phyloP scores from a whole-genome alignment of 64 coral and sea anemone species.

The Stylophora pistillata region DNA sequence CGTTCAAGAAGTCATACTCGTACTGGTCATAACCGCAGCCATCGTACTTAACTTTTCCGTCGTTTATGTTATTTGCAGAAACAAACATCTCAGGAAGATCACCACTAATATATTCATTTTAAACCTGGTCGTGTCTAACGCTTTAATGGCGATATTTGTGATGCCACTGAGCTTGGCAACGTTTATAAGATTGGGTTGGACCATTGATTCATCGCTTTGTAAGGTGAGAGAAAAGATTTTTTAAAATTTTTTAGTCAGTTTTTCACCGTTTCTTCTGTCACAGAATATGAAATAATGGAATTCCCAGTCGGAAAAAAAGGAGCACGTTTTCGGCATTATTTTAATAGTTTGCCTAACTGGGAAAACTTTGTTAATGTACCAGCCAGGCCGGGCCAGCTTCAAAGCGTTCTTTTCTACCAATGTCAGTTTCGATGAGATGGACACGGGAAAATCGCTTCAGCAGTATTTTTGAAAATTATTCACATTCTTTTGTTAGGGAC shows the following conservation, averaged over 20 bases:
- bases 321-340: not conserved
- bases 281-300: not conserved
- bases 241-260: not conserved
- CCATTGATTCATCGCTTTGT: constrained; percentile 66
- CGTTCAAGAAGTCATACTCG: constrained; percentile 47
- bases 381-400: no score
- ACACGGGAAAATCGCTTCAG: not conserved
- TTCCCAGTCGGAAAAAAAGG: not conserved
- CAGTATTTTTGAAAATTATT: not conserved
- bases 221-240: constrained; percentile 59
- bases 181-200: constrained; percentile 55
- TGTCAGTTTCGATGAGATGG: no score
- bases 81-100: constrained; percentile 54
- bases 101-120: constrained; percentile 90
- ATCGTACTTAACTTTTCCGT: constrained; percentile 69
- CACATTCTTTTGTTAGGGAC: not conserved
- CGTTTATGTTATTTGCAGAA: constrained; percentile 66
- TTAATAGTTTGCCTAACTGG: not conserved
- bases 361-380: no score
- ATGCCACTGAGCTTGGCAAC: constrained; percentile 75
- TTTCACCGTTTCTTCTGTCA: not conserved
- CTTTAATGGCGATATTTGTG: constrained; percentile 62
- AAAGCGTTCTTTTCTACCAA: no score
- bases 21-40: constrained; percentile 57
- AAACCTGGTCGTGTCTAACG: constrained; percentile 82